A percentile compares a stretch with the other conserved stretches of the same genome.
These are phyloP conservation scores for Hippolais icterina DNA, from an alignment of 2,113 vertebrate species.

Conservation along the genomic window DNA sequence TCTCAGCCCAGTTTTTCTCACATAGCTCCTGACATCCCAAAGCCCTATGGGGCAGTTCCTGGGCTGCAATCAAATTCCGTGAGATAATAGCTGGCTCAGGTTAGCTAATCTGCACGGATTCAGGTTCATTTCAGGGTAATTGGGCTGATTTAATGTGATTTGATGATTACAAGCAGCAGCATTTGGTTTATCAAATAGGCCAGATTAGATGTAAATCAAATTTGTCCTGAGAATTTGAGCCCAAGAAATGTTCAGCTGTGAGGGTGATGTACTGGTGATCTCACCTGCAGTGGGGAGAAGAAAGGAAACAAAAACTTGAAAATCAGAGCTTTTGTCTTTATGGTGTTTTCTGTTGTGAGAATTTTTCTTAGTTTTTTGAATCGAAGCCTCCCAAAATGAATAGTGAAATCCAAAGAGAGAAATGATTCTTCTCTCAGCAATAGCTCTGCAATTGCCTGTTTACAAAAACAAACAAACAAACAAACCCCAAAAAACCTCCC, in stretches of 20 bases:
- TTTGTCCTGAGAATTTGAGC: background rate
- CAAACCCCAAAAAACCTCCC: too few species aligned
- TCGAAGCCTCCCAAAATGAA: accelerated
- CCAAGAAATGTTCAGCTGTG: background rate
- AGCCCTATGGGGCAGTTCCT: background rate
- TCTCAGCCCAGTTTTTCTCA: background rate
- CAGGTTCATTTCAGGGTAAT: background rate
- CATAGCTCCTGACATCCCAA: background rate
- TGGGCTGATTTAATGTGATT: background rate
- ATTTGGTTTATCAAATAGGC: background rate
- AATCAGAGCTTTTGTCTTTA: background rate
- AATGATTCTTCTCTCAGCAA: background rate
- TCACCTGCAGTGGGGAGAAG: background rate
- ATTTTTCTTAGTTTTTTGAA: background rate
- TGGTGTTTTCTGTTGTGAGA: background rate
- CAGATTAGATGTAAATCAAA: background rate
- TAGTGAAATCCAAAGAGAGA: background rate
- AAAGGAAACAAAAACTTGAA: background rate
- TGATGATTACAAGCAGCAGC: background rate
- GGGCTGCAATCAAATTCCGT: accelerated
- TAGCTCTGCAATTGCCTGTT: background rate
- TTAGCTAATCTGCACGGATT: background rate
- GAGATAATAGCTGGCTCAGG: accelerated
- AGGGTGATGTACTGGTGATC: background rate
- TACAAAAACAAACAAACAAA: background rate